phyloP scores from a whole-genome alignment of 2,888 invertebrate species.

The Eupeodes latifasciatus region DNA sequence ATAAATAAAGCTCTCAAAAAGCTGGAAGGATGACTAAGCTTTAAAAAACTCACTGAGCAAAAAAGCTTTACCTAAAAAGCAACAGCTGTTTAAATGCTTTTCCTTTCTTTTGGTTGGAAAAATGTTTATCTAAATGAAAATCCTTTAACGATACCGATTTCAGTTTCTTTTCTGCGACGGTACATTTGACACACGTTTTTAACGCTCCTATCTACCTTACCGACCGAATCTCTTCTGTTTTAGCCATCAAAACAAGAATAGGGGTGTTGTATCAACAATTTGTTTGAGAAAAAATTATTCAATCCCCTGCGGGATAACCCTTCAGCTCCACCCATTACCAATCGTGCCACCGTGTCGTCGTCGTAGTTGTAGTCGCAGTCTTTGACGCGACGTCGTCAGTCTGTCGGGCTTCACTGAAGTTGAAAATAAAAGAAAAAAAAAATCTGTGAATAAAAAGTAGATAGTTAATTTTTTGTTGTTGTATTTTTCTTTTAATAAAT shows the following conservation, averaged over 20 bases:
- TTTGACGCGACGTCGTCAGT: background rate
- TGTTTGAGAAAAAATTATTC: slow-evolving; percentile 58
- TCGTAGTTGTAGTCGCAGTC: too few relatives aligned
- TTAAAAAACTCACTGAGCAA: background rate
- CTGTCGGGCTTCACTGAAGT: slow-evolving; percentile 18
- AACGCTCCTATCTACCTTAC: background rate
- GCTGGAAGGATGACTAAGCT: slow-evolving; percentile 20
- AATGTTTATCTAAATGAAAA: slow-evolving; percentile 47
- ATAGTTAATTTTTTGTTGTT: background rate
- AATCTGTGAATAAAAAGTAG: slow-evolving; percentile 9
- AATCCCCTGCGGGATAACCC: background rate
- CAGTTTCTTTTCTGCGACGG: slow-evolving; percentile 57
- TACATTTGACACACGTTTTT: slow-evolving; percentile 42
- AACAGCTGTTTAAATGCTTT: slow-evolving; percentile 64
- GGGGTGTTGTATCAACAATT: slow-evolving; percentile 49
- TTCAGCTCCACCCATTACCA: slow-evolving; percentile 3
- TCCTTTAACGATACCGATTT: slow-evolving; percentile 57
- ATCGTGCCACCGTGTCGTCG: background rate
- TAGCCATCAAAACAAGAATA: slow-evolving; percentile 14
- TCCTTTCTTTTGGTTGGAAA: slow-evolving; percentile 64
- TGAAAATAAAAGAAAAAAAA: slow-evolving; percentile 1
- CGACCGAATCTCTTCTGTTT: background rate
- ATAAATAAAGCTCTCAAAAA: background rate
- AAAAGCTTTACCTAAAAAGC: slow-evolving; percentile 16
- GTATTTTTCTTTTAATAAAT: background rate